These are phyloP conservation scores for Drosophila pallidifrons DNA, from an alignment of 1,140 invertebrate genomes.

Conservation along the genomic window DNA sequence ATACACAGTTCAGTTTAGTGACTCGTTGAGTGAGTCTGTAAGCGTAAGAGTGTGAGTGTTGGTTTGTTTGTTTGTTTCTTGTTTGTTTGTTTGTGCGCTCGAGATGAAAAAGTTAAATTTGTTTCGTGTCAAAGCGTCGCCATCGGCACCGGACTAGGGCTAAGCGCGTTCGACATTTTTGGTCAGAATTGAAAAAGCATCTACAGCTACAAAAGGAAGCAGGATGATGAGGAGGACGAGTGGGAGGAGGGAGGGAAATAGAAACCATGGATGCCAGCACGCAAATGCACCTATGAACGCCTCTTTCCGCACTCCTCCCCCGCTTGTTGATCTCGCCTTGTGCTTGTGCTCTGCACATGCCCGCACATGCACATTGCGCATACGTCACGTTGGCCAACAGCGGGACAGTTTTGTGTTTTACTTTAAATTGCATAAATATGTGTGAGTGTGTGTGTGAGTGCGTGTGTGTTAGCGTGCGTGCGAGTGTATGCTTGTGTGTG, in stretches of 20 bases:
- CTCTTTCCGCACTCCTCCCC: not conserved
- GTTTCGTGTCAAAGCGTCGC: constrained; percentile 80
- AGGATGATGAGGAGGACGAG: not conserved
- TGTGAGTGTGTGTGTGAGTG: constrained; percentile 20
- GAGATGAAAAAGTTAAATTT: constrained; percentile 83
- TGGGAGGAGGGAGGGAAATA: not conserved
- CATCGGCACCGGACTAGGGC: constrained; percentile 60
- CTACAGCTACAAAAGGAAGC: constrained; percentile 1
- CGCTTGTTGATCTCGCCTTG: no score
- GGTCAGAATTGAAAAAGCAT: constrained; percentile 71
- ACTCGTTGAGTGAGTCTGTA: constrained; percentile 12
- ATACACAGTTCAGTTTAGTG: constrained; percentile 4
- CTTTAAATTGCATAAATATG: constrained; percentile 82
- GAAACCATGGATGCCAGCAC: constrained; percentile 8
- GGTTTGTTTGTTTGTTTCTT: constrained; percentile 27
- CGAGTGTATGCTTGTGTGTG: constrained; percentile 11
- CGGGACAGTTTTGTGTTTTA: constrained; percentile 77
- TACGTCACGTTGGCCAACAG: constrained; percentile 77
- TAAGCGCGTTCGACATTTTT: constrained; percentile 82
- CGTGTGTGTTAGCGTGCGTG: constrained; percentile 32
- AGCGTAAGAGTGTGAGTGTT: constrained; percentile 8
- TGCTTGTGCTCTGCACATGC: not conserved
- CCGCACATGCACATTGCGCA: constrained; percentile 60
- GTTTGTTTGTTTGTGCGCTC: constrained; percentile 52
- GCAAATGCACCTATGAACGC: constrained; percentile 12